A percentile compares a stretch with the other conserved stretches of the same genome.
phyloP scores from a whole-genome alignment of 2,113 vertebrate species.

The Apeltes quadracus region DNA sequence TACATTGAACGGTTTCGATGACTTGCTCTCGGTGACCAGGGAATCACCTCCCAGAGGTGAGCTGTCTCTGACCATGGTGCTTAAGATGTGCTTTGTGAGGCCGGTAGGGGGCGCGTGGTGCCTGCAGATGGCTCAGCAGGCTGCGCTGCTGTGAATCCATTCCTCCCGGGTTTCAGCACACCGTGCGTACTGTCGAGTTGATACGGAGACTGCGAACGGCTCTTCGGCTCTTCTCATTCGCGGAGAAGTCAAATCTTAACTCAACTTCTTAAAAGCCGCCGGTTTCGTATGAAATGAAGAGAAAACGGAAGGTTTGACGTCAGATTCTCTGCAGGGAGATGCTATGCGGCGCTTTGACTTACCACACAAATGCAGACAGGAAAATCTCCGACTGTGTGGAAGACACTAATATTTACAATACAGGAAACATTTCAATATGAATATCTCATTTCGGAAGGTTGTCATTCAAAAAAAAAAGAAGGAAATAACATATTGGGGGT shows the following conservation, averaged over 20 bases:
- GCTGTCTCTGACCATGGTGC: slow-evolving; percentile 37
- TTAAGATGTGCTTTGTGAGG: not conserved
- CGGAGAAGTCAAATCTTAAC: slow-evolving; percentile 20
- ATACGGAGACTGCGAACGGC: slow-evolving; percentile 1
- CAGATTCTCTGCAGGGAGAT: not conserved
- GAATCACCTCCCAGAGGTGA: slow-evolving; percentile 17
- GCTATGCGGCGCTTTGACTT: not conserved
- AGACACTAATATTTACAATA: not conserved
- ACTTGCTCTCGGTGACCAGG: slow-evolving; percentile 3
- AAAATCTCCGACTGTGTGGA: not conserved
- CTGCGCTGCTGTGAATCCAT: slow-evolving; percentile 9
- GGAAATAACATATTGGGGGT: not conserved
- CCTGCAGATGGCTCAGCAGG: slow-evolving; percentile 50
- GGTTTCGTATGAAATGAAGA: slow-evolving; percentile 25
- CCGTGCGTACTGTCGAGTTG: slow-evolving; percentile 23
- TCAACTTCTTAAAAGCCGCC: slow-evolving; percentile 29
- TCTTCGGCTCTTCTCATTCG: slow-evolving; percentile 8
- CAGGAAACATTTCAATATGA: not conserved
- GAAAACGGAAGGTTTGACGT: slow-evolving; percentile 6
- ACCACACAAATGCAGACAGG: not conserved
- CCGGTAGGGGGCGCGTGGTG: slow-evolving; percentile 73
- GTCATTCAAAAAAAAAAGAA: not conserved
- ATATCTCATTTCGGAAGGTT: not conserved
- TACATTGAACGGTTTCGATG: not conserved
- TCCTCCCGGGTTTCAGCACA: slow-evolving; percentile 27